phyloP scores from a whole-genome alignment of 2,888 invertebrate genomes.

The Dorcus hopei region DNA sequence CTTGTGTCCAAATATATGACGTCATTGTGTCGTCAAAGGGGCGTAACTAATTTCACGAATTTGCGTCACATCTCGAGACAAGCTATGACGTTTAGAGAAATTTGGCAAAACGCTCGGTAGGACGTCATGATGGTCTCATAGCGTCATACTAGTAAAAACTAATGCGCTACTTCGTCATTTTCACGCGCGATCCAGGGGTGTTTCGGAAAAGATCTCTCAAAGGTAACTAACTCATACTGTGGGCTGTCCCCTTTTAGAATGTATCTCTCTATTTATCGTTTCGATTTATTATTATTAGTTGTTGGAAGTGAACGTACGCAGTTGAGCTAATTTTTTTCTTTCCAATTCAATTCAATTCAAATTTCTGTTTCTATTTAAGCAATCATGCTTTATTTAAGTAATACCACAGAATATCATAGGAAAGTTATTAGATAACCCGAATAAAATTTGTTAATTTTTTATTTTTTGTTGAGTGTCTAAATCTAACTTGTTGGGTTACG shows the following conservation, averaged over 20 bases:
- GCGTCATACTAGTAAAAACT: slow-evolving; percentile 33
- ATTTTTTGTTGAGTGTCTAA: too few species aligned
- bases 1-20: slow-evolving; percentile 38
- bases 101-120: not conserved
- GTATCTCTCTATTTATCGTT: slow-evolving; percentile 40
- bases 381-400: slow-evolving; percentile 10
- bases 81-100: not conserved
- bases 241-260: slow-evolving; percentile 53
- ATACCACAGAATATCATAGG: not conserved
- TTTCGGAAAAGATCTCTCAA: slow-evolving; percentile 96
- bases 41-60: not conserved
- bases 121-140: slow-evolving; percentile 24
- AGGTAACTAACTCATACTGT: slow-evolving; percentile 71
- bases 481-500: too few species aligned
- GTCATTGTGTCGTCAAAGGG: slow-evolving; percentile 34
- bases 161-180: slow-evolving; percentile 51
- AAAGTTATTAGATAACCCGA: not conserved
- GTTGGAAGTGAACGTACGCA: slow-evolving; percentile 43
- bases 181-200: slow-evolving; percentile 74
- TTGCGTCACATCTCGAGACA: not conserved
- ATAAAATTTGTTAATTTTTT: too few species aligned
- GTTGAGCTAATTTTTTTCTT: slow-evolving; percentile 20
- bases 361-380: slow-evolving; percentile 3
- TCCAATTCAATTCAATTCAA: not conserved
- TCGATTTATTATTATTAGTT: slow-evolving; percentile 15